Base-by-base conservation (phyloP, 2,797 vertebrate genomes). In the Crocodylus rhombifer region DNA sequence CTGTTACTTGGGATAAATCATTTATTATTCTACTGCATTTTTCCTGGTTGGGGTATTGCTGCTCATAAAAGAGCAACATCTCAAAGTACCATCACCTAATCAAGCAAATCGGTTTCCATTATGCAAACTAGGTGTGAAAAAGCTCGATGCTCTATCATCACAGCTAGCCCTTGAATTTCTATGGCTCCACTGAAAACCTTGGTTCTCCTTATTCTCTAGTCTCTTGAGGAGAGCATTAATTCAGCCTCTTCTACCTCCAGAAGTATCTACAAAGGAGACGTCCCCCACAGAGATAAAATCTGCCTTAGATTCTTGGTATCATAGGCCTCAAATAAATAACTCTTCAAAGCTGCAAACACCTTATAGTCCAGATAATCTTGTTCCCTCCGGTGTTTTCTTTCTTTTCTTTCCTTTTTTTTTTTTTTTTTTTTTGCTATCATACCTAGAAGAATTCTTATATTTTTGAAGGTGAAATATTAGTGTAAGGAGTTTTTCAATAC, bases 1-100 rank as follows among this genome's bases (percentile, higher is more conserved):
- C 78, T 86, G 33, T 64, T 18, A 21, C 0, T 1, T 3, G 4
- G 1, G 1, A 1, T 4, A 1, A 6, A 36, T 36, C 20, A 71
- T 33, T 80, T 63, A 57, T 77, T 26, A 42, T 61, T 91, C 73
- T 25, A 6, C 4, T 80, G 2, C 18, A 2, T 56, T 88, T 74
- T 74, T 80, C 23, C 86, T 80, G 84, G 23, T 18, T 64, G 64
- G 25, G 13, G 15, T 23, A 10, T 51, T 51, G 42, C 42, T 51
- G 42, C 42, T 51, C 42, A 51, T 51, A 9, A 74, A 25, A 64
- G 88, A 57, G 21, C 78, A 67, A 73, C 2, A 2, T 76, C 61
- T 33, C 60, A 51, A 51, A 9, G 42, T 71, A 42, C 69, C 69
- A 14, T 71, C 36, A 42, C 33, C 9, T 7, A 57, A 82, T 63